Base-by-base conservation (phyloP, 2,888 invertebrate species). In the Dicycla oo region DNA sequence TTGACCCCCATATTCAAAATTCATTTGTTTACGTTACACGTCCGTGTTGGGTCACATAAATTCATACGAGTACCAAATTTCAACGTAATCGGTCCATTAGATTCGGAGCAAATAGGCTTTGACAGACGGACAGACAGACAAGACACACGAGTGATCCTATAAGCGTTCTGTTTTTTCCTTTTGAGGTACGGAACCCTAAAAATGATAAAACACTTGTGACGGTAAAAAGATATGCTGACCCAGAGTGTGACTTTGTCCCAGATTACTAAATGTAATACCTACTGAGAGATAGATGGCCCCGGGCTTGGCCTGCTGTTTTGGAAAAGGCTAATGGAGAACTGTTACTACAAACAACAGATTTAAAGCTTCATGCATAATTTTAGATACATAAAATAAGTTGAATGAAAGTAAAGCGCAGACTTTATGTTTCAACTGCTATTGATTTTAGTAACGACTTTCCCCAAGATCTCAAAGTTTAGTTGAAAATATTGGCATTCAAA, bases 191-290 rank as follows among this genome's bases (percentile, higher is more conserved):
- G n/a, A n/a, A n/a, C n/a, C n/a, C n/a, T n/a, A n/a, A n/a, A n/a
- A n/a, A 15, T 15, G 2, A 58, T 61, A 30, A 47, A 61, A 23
- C 20, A 30, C n/a, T 30, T 70, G 0, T 40, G 30, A 8, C 30
- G 26, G 18, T 47, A 30, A 30, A 51, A 34, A 49, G 10, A 40
- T 65, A 54, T 56, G 20, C 11, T 65, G 30, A 54, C 54, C 53
- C 40, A 45, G 43, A 51, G 20, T 53, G 7, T 62, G 63, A 74
- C 38, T 60, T 57, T 43, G 26, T 62, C n/a, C 45, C n/a, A 54
- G 45, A 64, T 75, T 40, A 63, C n/a, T 43, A 26, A 53, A 43
- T 30, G 18, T 18, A n/a, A 30, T 61, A 34, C 18, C 34, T 34
- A 23, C 40, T 43, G 30, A 11, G 8, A 53, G 38, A 45, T 54